Evolutionary conservation across 2,113 vertebrate genomes (phyloP).

Genomic region (Jacana jacana): DNA sequence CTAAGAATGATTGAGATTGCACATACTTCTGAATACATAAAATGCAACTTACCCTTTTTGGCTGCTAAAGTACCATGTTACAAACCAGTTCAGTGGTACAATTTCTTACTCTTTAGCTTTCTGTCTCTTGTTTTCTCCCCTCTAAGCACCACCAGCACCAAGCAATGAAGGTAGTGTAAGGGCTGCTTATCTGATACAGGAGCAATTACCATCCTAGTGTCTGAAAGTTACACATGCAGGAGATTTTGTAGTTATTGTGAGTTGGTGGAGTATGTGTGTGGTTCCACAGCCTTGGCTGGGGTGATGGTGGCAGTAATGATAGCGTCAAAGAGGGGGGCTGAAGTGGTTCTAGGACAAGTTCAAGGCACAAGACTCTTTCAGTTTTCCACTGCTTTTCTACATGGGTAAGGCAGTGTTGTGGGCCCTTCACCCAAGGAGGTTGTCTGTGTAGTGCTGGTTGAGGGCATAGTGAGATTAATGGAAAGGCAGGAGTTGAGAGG

Average conservation of each 20-base stretch:
- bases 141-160: too few relatives aligned
- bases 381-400: neutral
- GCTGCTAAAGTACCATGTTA: neutral
- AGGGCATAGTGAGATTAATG: neutral
- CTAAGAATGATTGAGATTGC: neutral
- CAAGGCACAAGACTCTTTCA: neutral
- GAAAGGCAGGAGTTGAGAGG: neutral
- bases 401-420: neutral
- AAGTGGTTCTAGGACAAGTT: neutral
- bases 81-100: neutral
- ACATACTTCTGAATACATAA: neutral
- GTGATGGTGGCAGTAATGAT: neutral
- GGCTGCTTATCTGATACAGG: neutral
- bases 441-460: neutral
- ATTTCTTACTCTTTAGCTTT: neutral
- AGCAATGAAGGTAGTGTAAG: neutral
- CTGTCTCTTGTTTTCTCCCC: neutral
- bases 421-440: neutral
- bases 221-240: neutral
- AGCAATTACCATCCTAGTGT: neutral
- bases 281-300: neutral
- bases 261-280: neutral
- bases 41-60: neutral
- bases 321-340: neutral
- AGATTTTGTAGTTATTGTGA: neutral